Evolutionary conservation across 2,797 vertebrate species (phyloP), one percentile per base, ranked within the genome.

Genomic region (Rhinogobio ventralis): DNA sequence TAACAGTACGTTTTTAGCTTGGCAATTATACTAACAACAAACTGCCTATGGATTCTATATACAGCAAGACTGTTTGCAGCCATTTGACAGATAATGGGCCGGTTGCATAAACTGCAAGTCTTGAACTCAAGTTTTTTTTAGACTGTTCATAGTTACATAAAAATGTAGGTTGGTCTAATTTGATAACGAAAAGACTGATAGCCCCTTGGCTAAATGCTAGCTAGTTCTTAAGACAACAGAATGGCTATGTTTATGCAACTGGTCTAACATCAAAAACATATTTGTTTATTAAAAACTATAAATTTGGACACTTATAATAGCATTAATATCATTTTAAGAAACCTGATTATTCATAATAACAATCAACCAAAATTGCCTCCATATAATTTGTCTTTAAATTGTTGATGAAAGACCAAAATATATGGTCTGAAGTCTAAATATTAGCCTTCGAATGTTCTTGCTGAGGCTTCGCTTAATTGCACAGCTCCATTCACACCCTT

Each of bases 381-480:
- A 4, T 13, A 14, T 53, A 30, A 0, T 20, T 51, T 46, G 7
- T 9, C 45, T 19, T 51, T 49, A 51, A 28, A 51, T 10, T 51
- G 17, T 30, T 7, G 9, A 51, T 66, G 62, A 49, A 51, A 33
- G 28, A 53, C 25, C 39, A 66, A 64, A 51, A 80, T 45, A 7
- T 20, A 46, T 0, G 3, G 3, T 42, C 20, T 30, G 23, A 45
- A 5, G 66, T 33, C 25, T 68, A 28, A 62, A 79, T 64, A 25
- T 79, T 25, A 62, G 20, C 75, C 36, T 23, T n/a, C 36, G 1
- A n/a, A 46, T 77, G 51, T 72, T 49, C 66, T 30, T 36, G 15
- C 28, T 0, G 4, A 79, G 20, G 42, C 67, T 51, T 79, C 0
- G 42, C 67, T 64, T 79, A 85, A 85, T 85, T 79, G 57, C 83